Conservation (phyloP, 1,140 invertebrate genomes). For the Pissodes strobi region DNA sequence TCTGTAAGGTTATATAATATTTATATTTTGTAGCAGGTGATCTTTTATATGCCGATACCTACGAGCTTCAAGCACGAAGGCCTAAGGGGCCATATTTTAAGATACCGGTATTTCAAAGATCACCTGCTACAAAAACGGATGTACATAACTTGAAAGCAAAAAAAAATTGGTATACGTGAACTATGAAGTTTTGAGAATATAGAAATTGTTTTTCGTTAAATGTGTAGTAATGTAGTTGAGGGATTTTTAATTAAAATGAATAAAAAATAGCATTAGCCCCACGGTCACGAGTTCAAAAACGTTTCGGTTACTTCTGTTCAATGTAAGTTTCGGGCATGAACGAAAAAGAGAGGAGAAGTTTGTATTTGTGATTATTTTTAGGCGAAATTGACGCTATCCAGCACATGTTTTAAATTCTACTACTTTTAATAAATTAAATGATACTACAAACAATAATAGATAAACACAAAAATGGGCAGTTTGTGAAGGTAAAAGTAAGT, state of each 20-base stretch:
- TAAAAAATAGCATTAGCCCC: slow-evolving; percentile 11
- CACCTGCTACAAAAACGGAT: slow-evolving; percentile 8
- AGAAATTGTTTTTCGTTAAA: slow-evolving; percentile 52
- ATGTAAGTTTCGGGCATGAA: slow-evolving; percentile 1
- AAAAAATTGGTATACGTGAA: slow-evolving; percentile 55
- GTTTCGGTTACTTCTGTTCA: neutral
- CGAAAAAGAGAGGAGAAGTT: neutral
- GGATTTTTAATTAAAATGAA: slow-evolving; percentile 21
- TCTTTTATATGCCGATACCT: too few relatives aligned
- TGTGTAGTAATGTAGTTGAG: slow-evolving; percentile 28
- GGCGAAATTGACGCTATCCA: slow-evolving; percentile 6
- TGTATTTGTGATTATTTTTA: slow-evolving; percentile 8
- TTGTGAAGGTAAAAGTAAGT: too few relatives aligned
- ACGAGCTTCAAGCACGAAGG: too few relatives aligned
- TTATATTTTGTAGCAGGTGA: too few relatives aligned
- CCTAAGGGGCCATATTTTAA: too few relatives aligned
- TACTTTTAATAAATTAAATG: too few relatives aligned
- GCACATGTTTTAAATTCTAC: too few relatives aligned
- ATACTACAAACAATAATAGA: too few relatives aligned
- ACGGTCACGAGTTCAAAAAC: slow-evolving; percentile 8
- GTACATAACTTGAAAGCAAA: slow-evolving; percentile 47
- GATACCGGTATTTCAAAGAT: slow-evolving; percentile 6
- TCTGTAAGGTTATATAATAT: too few relatives aligned
- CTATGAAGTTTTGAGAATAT: slow-evolving; percentile 54
- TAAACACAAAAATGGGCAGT: too few relatives aligned